Evolutionary conservation across 2,797 vertebrate genomes (phyloP).

Genomic region (Tiaroga cobitis): DNA sequence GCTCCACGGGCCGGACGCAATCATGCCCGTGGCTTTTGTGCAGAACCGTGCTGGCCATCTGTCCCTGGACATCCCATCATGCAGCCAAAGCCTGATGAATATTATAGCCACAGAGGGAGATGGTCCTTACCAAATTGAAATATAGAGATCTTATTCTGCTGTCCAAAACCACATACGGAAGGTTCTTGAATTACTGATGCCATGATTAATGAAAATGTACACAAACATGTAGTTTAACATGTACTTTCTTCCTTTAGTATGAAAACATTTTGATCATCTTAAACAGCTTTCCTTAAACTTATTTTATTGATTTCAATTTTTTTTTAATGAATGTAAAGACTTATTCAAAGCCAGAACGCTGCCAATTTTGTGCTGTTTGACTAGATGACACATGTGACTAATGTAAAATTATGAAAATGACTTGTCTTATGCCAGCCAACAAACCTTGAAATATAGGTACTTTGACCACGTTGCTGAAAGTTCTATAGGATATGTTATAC

Average conservation of each 20-base stretch:
- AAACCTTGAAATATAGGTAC: background rate
- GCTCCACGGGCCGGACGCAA: conserved; percentile 40
- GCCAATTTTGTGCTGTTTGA: background rate
- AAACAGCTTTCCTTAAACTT: background rate
- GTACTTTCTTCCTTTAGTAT: background rate
- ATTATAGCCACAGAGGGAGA: conserved; percentile 40
- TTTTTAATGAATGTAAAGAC: background rate
- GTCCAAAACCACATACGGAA: background rate
- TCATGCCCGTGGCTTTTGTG: conserved; percentile 41
- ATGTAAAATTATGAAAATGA: conserved; percentile 10
- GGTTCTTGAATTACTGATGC: background rate
- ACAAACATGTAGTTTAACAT: background rate
- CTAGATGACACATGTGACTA: background rate
- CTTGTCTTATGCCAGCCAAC: background rate
- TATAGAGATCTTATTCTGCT: conserved; percentile 16
- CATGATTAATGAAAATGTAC: background rate
- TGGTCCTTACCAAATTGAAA: conserved; percentile 7
- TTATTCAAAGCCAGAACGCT: background rate
- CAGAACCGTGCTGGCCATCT: conserved; percentile 69
- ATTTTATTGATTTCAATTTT: background rate
- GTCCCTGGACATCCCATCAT: conserved; percentile 70
- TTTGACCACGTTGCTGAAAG: conserved; percentile 1
- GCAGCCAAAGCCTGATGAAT: conserved; percentile 52
- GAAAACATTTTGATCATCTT: background rate
- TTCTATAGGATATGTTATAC: background rate